Evolutionary conservation across 1,140 invertebrate species (phyloP), one percentile per base, ranked within the genome.

Genomic region (Aphidius ervi): DNA sequence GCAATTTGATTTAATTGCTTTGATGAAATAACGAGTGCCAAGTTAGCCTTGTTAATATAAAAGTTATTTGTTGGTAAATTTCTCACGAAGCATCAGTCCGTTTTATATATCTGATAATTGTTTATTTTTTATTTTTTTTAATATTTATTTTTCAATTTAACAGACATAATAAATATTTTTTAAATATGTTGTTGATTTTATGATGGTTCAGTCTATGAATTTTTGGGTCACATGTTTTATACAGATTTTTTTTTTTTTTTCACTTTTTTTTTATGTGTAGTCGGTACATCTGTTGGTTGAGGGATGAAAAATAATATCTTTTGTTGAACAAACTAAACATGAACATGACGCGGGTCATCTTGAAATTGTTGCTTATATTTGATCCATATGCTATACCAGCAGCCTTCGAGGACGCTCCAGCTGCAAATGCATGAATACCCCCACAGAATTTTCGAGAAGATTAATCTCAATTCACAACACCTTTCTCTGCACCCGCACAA

Each of bases 1-100:
- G 10, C 42, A 42, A 58, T 61, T 61, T 64, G 50, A 64, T 58
- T 64, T 58, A 61, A 61, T 64, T 43, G 46, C 9, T 31, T 7
- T 65, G 56, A n/a, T 9, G 20, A 16, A 46, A 56, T 5, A 45
- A 56, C 43, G 5, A 46, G 43, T 46, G 55, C 43, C 43, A 46
- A 56, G 23, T 46, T 46, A 40, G 31, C 10, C 16, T 46, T 23
- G 16, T 37, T 46, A 31, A 23, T 37, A 16, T 56, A 42, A 56
- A 56, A n/a, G 0, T 31, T 10, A 8, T 53, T 31, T 31, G 23
- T 31, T 31, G 1, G 23, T 31, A 31, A 31, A 31, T 31, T 31
- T 31, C 23, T 31, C 23, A 31, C 23, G 23, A 31, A 31, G 16
- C 16, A 16, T 16, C 16, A 16, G 16, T 16, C 16, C 16, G 16